Percentiles rank a stretch among this genome's conserved stretches.
Evolutionary conservation across 53 echinoderm and acorn worm genomes (phyloP).

Genomic region (Crossaster papposus): DNA sequence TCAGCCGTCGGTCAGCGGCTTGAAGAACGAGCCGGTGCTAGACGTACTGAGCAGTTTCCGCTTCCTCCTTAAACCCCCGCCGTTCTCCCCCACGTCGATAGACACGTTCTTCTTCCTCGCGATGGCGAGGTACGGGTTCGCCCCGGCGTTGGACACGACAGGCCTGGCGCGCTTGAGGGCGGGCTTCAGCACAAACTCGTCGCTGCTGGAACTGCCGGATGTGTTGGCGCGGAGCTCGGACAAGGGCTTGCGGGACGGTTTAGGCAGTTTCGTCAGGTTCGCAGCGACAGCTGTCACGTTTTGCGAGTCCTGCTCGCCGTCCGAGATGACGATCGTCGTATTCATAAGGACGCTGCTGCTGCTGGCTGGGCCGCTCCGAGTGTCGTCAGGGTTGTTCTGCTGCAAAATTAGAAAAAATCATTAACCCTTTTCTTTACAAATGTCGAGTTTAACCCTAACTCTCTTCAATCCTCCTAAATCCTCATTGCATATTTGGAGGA

Average conservation of each 20-base stretch:
- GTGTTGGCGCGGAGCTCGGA: background rate
- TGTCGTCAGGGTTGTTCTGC: conserved; percentile 47
- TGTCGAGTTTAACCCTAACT: too few relatives aligned
- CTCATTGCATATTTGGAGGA: too few relatives aligned
- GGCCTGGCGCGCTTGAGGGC: conserved; percentile 28
- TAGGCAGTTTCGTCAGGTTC: background rate
- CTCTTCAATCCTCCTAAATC: too few relatives aligned
- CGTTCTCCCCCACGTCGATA: conserved; percentile 39
- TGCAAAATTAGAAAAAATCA: background rate
- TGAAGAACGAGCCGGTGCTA: conserved; percentile 72
- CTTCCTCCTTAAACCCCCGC: conserved; percentile 69
- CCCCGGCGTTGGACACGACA: background rate
- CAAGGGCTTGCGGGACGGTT: background rate
- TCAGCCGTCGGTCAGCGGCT: conserved; percentile 76
- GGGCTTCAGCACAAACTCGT: conserved; percentile 38
- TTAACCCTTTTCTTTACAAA: too few relatives aligned
- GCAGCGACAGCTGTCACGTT: background rate
- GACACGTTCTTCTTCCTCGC: background rate
- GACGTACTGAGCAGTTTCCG: conserved; percentile 69
- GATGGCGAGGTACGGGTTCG: conserved; percentile 7
- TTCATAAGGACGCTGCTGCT: conserved; percentile 68
- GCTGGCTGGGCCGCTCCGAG: conserved; percentile 37
- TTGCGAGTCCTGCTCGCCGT: conserved; percentile 20
- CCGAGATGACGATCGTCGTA: conserved; percentile 73
- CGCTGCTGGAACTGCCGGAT: conserved; percentile 21